Conservation (phyloP, 1,140 invertebrate species). For the Nomia melanderi region DNA sequence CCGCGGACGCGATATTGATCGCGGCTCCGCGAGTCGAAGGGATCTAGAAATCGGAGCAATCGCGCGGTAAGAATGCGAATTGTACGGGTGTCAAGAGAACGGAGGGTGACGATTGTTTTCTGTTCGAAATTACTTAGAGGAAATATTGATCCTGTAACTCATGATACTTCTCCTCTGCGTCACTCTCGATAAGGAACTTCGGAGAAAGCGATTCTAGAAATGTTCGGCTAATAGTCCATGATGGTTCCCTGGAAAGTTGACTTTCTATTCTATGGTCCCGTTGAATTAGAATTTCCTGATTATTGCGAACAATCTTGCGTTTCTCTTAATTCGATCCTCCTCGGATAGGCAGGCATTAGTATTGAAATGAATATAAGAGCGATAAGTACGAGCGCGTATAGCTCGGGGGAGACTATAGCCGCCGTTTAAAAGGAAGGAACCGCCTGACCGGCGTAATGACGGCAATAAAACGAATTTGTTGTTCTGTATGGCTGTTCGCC, state of each 20-base stretch:
- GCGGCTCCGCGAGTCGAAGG: not conserved
- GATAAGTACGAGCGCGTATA: not conserved
- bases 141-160: not conserved
- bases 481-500: not conserved
- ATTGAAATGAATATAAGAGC: no score
- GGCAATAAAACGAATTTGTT: conserved; percentile 37
- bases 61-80: not conserved
- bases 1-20: conserved; percentile 11
- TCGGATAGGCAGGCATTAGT: no score
- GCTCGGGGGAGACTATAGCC: no score
- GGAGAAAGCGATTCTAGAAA: not conserved
- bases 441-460: not conserved
- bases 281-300: not conserved
- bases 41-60: conserved; percentile 31
- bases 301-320: no score
- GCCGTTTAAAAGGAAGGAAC: not conserved
- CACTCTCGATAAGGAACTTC: not conserved
- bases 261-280: not conserved
- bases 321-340: no score
- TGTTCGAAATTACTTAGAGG: not conserved
- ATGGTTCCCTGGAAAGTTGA: not conserved
- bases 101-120: not conserved
- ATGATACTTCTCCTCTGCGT: not conserved
- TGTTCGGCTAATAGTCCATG: not conserved
- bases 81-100: not conserved